Evolutionary conservation across 2,113 vertebrate species (phyloP).

Genomic region (Cyanoliseus patagonus): DNA sequence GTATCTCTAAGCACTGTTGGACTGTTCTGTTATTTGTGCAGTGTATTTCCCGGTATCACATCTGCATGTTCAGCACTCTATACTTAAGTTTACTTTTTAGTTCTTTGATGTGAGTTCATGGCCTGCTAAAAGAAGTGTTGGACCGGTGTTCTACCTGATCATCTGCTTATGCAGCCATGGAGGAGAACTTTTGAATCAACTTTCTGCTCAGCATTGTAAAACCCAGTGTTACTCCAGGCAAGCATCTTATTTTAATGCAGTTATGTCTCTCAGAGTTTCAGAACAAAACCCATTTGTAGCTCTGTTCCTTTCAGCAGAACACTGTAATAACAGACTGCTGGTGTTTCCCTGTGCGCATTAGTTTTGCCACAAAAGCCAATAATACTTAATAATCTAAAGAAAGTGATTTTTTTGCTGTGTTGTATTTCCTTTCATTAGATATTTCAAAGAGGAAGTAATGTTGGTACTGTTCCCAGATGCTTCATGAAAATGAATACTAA

Average conservation of each 20-base stretch:
- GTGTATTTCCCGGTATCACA: not conserved
- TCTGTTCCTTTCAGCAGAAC: not conserved
- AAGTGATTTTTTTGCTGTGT: not conserved
- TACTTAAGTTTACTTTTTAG: not conserved
- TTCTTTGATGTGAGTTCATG: not conserved
- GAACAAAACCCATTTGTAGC: not conserved
- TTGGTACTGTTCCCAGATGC: not conserved
- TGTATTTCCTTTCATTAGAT: slow-evolving; percentile 30
- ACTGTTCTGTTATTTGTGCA: not conserved
- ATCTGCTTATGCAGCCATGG: not conserved
- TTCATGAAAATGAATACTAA: not conserved
- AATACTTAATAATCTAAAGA: slow-evolving; percentile 12
- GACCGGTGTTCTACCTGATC: not conserved
- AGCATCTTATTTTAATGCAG: not conserved
- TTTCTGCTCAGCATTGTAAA: not conserved
- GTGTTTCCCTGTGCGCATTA: not conserved
- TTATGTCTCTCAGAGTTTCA: not conserved
- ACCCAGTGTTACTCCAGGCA: not conserved
- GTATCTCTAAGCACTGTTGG: not conserved
- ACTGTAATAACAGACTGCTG: not conserved
- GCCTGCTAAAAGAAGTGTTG: not conserved
- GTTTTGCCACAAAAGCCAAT: not conserved
- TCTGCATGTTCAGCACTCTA: not conserved
- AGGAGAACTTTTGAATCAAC: not conserved
- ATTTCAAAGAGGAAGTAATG: not conserved